phyloP scores from a whole-genome alignment of 2,113 vertebrate species.

The Globicephala melas region DNA sequence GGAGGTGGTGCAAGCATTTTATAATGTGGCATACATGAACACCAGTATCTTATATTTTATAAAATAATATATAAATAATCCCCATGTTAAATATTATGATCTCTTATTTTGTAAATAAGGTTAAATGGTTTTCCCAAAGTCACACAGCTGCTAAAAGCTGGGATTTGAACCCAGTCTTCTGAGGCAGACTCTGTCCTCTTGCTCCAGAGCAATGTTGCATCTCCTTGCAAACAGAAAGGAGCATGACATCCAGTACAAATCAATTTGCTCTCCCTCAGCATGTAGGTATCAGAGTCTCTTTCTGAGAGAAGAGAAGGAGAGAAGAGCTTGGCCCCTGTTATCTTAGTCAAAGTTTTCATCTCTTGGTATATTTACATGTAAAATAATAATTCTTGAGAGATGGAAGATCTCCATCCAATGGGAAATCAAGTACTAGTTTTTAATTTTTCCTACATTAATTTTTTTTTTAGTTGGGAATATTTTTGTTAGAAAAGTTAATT shows the following conservation, averaged over 20 bases:
- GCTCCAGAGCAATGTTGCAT: background rate
- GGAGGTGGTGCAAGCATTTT: background rate
- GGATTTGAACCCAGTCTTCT: background rate
- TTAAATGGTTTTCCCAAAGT: background rate
- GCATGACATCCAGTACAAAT: background rate
- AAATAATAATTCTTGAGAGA: background rate
- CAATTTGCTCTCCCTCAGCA: background rate
- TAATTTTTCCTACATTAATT: background rate
- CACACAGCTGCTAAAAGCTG: background rate
- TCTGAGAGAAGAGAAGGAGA: slow-evolving; percentile 4
- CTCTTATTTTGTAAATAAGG: background rate
- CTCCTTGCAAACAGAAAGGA: background rate
- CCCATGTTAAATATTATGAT: background rate
- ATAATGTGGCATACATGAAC: background rate
- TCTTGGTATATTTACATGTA: background rate
- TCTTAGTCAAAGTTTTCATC: background rate
- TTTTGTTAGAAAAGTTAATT: slow-evolving; percentile 17
- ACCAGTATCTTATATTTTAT: background rate
- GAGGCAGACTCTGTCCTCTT: background rate
- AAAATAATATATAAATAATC: background rate
- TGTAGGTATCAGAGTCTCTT: background rate
- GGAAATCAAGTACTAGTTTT: background rate
- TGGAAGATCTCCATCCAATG: background rate
- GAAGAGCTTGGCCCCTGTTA: background rate
- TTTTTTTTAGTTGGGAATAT: background rate